phyloP scores from a whole-genome alignment of 2,797 vertebrate genomes.

The Mormyrops attenuatus region DNA sequence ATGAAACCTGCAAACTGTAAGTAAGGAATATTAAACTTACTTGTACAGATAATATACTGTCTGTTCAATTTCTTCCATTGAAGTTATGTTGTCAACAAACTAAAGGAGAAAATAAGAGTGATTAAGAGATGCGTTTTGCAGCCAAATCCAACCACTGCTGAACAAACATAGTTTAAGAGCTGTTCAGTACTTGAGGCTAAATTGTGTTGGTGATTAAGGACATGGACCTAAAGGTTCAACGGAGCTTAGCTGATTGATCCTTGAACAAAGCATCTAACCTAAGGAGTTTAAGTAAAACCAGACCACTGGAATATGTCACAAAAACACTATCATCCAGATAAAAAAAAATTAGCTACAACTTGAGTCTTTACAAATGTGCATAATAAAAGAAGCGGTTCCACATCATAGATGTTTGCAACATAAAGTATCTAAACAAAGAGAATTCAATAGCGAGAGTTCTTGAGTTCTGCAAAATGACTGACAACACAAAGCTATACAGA shows the following conservation, averaged over 20 bases:
- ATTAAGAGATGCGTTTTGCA: neutral
- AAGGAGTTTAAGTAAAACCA: neutral
- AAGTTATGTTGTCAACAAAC: constrained; percentile 87
- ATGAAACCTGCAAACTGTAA: neutral
- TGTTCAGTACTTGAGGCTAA: neutral
- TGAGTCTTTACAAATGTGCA: neutral
- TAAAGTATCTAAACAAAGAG: neutral
- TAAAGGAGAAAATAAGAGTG: constrained; percentile 44
- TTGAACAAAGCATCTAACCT: neutral
- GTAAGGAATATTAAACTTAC: constrained; percentile 56
- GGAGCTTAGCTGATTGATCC: neutral
- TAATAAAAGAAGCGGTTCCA: neutral
- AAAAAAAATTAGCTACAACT: neutral
- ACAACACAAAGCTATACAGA: neutral
- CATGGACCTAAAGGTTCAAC: neutral
- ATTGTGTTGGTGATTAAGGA: neutral
- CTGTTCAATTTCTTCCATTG: constrained; percentile 78
- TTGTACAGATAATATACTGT: constrained; percentile 92
- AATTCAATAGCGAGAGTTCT: neutral
- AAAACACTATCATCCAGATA: neutral
- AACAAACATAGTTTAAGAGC: neutral
- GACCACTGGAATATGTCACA: neutral
- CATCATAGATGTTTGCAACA: neutral
- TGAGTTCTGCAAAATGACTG: neutral
- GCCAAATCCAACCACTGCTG: neutral